These are phyloP conservation scores for Torymus aiolomorphi DNA, from an alignment of 2,888 invertebrate genomes.

Conservation along the genomic window DNA sequence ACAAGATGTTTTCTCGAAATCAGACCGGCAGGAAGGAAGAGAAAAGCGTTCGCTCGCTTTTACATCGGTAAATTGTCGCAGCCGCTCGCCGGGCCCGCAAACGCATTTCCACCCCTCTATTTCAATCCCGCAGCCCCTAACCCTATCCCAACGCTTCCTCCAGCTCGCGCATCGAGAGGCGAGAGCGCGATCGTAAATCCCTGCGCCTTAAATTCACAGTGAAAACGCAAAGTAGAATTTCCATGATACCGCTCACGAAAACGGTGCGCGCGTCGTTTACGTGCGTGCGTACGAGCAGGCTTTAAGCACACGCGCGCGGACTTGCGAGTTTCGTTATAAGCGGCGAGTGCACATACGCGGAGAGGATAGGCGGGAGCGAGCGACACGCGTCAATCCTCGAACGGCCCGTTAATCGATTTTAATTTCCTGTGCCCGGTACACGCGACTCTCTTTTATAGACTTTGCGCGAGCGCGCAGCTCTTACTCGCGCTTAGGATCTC, in stretches of 20 bases:
- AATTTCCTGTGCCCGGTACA: conserved; percentile 66
- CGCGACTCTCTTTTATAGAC: conserved; percentile 32
- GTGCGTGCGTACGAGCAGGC: too few relatives aligned
- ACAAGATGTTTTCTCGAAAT: conserved; percentile 16
- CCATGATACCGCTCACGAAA: conserved; percentile 17
- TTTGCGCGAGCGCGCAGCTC: neutral
- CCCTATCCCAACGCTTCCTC: neutral
- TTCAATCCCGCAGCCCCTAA: conserved; percentile 22
- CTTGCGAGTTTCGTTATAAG: too few relatives aligned
- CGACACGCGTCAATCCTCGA: conserved; percentile 33
- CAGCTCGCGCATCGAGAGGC: conserved; percentile 10
- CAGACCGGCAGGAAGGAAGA: conserved; percentile 15
- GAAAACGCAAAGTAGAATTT: conserved; percentile 34
- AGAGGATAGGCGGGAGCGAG: neutral
- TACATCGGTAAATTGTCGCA: conserved; percentile 42
- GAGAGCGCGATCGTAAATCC: conserved; percentile 43
- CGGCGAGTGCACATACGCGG: too few relatives aligned
- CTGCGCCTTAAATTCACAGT: conserved; percentile 43
- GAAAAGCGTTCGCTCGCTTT: conserved; percentile 11
- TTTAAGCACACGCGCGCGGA: conserved; percentile 1
- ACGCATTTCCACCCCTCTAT: conserved; percentile 26
- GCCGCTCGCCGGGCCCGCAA: neutral
- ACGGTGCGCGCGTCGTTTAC: neutral
- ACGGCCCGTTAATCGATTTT: conserved; percentile 67
- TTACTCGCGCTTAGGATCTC: neutral